These are phyloP conservation scores for Conistra vaccinii DNA, from an alignment of 2,888 invertebrate genomes.

Conservation along the genomic window DNA sequence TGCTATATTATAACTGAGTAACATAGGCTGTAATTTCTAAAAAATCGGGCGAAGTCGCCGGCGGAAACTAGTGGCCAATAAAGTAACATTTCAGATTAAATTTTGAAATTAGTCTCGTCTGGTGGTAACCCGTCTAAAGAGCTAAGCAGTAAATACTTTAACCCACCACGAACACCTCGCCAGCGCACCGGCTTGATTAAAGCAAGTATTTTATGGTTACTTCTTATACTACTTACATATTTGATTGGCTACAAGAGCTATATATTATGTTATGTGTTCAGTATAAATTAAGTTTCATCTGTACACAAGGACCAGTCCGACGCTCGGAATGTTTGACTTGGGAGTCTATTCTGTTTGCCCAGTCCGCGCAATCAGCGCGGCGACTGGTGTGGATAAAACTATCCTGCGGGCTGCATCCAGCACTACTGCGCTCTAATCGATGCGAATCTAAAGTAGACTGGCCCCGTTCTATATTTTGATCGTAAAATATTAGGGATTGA, in stretches of 20 bases:
- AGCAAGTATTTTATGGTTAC: slow-evolving; percentile 33
- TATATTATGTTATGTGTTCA: slow-evolving; percentile 49
- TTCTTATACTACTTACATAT: slow-evolving; percentile 51
- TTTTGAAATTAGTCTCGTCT: not conserved
- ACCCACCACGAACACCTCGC: slow-evolving; percentile 2
- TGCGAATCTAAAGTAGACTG: slow-evolving; percentile 24
- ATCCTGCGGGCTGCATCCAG: slow-evolving; percentile 56
- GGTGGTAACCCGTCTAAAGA: slow-evolving; percentile 2
- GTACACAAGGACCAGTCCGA: slow-evolving; percentile 63
- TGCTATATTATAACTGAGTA: too few species aligned
- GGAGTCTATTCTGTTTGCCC: slow-evolving; percentile 77
- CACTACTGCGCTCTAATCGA: slow-evolving; percentile 48
- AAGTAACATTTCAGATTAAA: not conserved
- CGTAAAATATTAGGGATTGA: not conserved
- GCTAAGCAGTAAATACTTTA: slow-evolving; percentile 32
- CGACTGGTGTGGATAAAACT: slow-evolving; percentile 62
- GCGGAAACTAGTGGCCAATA: not conserved
- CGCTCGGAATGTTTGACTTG: slow-evolving; percentile 75
- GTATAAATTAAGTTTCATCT: slow-evolving; percentile 69
- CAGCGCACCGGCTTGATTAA: slow-evolving; percentile 35
- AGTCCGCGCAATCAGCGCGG: slow-evolving; percentile 80
- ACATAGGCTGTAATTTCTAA: too few species aligned
- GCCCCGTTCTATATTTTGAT: not conserved
- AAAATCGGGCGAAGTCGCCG: too few species aligned
- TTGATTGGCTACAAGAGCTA: slow-evolving; percentile 57